These are phyloP conservation scores for Corythoichthys intestinalis DNA, from an alignment of 2,113 vertebrate species.

Conservation along the genomic window DNA sequence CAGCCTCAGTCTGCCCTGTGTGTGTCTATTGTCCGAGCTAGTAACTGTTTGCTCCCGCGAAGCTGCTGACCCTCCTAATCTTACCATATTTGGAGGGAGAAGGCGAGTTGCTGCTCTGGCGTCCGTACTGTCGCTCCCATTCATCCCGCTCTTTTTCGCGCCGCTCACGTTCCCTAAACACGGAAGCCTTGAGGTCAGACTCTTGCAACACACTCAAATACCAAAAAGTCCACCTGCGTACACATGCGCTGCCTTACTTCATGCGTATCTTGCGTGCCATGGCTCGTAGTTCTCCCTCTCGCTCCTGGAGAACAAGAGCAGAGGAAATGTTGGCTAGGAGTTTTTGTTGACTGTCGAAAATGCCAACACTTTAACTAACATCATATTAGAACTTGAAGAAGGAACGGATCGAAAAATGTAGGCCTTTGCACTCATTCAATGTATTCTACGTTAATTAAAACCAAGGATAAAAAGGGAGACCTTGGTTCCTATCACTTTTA, in stretches of 20 bases:
- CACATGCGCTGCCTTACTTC: slow-evolving; percentile 77
- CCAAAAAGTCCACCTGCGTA: slow-evolving; percentile 17
- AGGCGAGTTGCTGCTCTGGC: slow-evolving; percentile 86
- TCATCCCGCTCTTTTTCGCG: slow-evolving; percentile 89
- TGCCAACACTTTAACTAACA: not conserved
- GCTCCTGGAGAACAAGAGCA: slow-evolving; percentile 73
- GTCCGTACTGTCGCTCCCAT: slow-evolving; percentile 88
- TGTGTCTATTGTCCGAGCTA: not conserved
- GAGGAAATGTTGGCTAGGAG: not conserved
- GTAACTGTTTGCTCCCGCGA: not conserved
- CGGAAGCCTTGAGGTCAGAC: slow-evolving; percentile 35
- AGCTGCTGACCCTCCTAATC: slow-evolving; percentile 16
- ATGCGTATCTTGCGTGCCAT: slow-evolving; percentile 95
- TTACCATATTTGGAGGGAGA: slow-evolving; percentile 85
- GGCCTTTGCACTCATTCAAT: not conserved
- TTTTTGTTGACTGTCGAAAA: not conserved
- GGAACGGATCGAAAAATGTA: too few species aligned
- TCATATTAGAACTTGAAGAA: not conserved
- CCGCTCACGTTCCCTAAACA: slow-evolving; percentile 83
- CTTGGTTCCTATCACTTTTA: not conserved
- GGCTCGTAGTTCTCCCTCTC: slow-evolving; percentile 89
- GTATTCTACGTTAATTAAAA: not conserved
- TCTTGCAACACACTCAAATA: slow-evolving; percentile 30
- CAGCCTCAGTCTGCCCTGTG: not conserved
- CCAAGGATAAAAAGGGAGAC: not conserved